Conservation (phyloP, 2,888 invertebrate genomes). For the Lamellibrachia satsuma region DNA sequence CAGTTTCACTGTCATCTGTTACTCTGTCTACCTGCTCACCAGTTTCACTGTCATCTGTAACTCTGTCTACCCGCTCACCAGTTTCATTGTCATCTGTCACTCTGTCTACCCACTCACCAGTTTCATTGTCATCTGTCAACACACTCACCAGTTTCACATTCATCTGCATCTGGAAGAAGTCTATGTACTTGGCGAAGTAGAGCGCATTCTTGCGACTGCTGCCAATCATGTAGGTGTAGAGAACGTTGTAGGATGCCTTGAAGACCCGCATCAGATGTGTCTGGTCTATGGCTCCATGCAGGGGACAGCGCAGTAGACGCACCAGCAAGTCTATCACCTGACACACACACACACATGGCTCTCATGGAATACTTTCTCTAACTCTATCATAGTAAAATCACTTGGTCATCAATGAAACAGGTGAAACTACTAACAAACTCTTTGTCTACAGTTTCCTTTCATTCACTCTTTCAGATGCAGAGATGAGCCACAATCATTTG, state of each 20-base stretch:
- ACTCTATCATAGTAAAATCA: not conserved
- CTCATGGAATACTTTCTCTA: constrained; percentile 63
- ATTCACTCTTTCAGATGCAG: too few species aligned
- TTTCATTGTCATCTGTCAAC: constrained; percentile 45
- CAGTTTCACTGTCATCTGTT: too few species aligned
- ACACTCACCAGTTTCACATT: constrained; percentile 61
- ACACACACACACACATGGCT: constrained; percentile 57
- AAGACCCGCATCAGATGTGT: constrained; percentile 62
- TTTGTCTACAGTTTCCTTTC: too few species aligned
- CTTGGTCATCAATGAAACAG: too few species aligned
- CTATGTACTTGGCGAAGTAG: constrained; percentile 66
- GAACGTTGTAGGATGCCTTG: constrained; percentile 63
- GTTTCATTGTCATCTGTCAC: not conserved
- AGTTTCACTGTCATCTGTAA: not conserved
- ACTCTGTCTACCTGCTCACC: too few species aligned
- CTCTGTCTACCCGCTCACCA: too few species aligned
- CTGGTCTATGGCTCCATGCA: constrained; percentile 60
- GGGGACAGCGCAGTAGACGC: constrained; percentile 56
- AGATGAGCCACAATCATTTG: too few species aligned
- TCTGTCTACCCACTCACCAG: constrained; percentile 46
- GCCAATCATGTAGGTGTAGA: constrained; percentile 66
- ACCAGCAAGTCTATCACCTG: constrained; percentile 65
- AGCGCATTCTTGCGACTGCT: constrained; percentile 66
- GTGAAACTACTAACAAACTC: too few species aligned
- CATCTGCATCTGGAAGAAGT: constrained; percentile 66